Conservation (phyloP, 2,797 vertebrate species). For the Philypnodon macrostomus region DNA sequence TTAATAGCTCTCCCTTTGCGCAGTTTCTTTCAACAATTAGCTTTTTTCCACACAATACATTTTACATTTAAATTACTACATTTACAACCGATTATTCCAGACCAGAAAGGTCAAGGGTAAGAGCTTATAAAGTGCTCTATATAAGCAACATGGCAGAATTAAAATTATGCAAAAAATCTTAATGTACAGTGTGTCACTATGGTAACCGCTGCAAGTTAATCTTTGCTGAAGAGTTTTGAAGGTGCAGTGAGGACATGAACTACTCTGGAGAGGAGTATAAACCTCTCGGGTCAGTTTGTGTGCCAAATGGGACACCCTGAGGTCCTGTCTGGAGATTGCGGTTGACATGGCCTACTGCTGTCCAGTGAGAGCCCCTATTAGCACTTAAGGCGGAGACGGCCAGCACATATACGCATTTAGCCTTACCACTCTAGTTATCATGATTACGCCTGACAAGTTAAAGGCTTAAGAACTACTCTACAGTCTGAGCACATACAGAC, state of each 20-base stretch:
- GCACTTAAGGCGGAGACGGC: slow-evolving; percentile 52
- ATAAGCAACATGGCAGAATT: not conserved
- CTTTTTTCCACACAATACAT: not conserved
- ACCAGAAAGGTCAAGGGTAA: slow-evolving; percentile 1
- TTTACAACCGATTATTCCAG: not conserved
- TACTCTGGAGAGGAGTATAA: slow-evolving; percentile 48
- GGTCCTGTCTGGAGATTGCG: slow-evolving; percentile 71
- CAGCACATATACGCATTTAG: slow-evolving; percentile 35
- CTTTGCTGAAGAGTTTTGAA: slow-evolving; percentile 47
- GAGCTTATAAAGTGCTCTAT: not conserved
- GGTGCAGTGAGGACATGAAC: slow-evolving; percentile 54
- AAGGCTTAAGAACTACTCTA: slow-evolving; percentile 16
- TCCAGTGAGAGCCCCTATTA: slow-evolving; percentile 68
- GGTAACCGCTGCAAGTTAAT: slow-evolving; percentile 46
- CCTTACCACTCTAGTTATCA: slow-evolving; percentile 27
- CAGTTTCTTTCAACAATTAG: not conserved
- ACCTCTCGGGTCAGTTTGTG: slow-evolving; percentile 50
- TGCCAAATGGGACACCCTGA: slow-evolving; percentile 77
- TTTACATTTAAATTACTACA: not conserved
- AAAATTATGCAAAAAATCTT: slow-evolving; percentile 6
- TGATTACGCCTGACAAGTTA: slow-evolving; percentile 55
- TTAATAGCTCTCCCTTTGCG: not conserved
- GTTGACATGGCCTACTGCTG: slow-evolving; percentile 73
- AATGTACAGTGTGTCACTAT: slow-evolving; percentile 24
- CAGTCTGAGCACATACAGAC: not conserved